These are phyloP conservation scores for Chelonoidis abingdonii DNA, from an alignment of 2,113 vertebrate genomes.

Conservation along the genomic window DNA sequence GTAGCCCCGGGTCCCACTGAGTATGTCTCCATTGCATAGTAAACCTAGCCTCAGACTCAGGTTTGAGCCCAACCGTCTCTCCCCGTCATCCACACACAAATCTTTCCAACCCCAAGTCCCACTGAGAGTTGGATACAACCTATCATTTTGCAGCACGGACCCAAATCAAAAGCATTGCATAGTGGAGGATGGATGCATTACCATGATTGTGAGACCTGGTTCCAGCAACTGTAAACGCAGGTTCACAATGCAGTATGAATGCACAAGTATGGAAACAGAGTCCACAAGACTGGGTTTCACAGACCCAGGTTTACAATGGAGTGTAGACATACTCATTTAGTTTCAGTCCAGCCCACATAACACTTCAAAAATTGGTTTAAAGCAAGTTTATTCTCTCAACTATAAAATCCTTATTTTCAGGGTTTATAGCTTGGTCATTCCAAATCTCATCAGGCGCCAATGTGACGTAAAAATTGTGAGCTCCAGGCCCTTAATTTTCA, in stretches of 20 bases:
- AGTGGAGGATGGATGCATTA: neutral
- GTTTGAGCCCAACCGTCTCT: neutral
- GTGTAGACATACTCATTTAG: neutral
- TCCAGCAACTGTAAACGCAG: neutral
- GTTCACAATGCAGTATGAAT: neutral
- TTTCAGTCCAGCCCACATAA: neutral
- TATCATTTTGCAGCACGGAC: neutral
- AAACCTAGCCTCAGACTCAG: neutral
- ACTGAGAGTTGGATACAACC: neutral
- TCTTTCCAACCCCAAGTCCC: neutral
- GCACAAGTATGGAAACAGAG: neutral
- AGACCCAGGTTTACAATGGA: neutral
- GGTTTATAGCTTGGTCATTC: slow-evolving; percentile 40
- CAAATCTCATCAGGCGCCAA: slow-evolving; percentile 48
- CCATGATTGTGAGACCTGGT: neutral
- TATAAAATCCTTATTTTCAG: slow-evolving; percentile 39
- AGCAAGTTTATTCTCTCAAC: slow-evolving; percentile 26
- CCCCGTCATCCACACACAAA: neutral
- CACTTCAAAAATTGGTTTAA: neutral
- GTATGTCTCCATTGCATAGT: neutral
- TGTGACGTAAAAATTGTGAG: slow-evolving; percentile 32
- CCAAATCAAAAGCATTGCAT: neutral
- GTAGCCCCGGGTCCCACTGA: neutral
- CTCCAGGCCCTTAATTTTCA: slow-evolving; percentile 59
- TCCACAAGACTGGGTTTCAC: neutral